Conservation (phyloP, 2,888 invertebrate genomes). For the Dasypogon diadema region DNA sequence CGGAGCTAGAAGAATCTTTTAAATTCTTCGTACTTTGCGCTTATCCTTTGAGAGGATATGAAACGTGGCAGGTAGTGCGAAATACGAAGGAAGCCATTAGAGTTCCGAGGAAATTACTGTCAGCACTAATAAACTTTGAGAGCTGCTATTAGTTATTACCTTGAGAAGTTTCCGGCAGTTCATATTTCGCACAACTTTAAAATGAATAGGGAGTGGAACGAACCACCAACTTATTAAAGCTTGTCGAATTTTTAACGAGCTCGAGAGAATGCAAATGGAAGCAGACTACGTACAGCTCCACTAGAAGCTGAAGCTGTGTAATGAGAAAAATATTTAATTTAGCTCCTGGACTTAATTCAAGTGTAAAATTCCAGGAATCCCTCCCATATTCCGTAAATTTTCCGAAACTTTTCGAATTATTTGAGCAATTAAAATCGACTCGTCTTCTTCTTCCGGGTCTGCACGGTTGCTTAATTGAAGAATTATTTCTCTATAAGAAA, state of each 20-base stretch:
- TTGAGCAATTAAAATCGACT: slow-evolving; percentile 34
- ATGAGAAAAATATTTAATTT: slow-evolving; percentile 41
- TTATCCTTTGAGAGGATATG: too few relatives aligned
- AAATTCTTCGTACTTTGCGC: too few relatives aligned
- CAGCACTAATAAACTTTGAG: too few relatives aligned
- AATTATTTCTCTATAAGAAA: too few relatives aligned
- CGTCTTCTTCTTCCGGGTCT: background rate
- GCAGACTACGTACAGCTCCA: background rate
- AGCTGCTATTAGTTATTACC: too few relatives aligned
- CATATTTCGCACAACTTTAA: too few relatives aligned
- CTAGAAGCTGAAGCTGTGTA: background rate
- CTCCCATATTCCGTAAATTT: slow-evolving; percentile 15
- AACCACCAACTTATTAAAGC: slow-evolving; percentile 4
- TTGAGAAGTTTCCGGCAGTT: too few relatives aligned
- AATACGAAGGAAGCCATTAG: too few relatives aligned
- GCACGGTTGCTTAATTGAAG: too few relatives aligned
- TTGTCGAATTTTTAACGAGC: slow-evolving; percentile 22
- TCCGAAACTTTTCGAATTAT: slow-evolving; percentile 25
- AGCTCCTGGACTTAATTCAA: slow-evolving; percentile 21
- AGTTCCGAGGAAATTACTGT: too few relatives aligned
- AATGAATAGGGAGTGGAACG: background rate
- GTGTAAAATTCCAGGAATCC: slow-evolving; percentile 24
- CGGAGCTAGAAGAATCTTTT: too few relatives aligned
- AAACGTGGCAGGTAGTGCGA: too few relatives aligned
- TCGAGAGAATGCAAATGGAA: slow-evolving; percentile 31